Conservation (phyloP, 2,113 vertebrate genomes). For the Microtus richardsoni region DNA sequence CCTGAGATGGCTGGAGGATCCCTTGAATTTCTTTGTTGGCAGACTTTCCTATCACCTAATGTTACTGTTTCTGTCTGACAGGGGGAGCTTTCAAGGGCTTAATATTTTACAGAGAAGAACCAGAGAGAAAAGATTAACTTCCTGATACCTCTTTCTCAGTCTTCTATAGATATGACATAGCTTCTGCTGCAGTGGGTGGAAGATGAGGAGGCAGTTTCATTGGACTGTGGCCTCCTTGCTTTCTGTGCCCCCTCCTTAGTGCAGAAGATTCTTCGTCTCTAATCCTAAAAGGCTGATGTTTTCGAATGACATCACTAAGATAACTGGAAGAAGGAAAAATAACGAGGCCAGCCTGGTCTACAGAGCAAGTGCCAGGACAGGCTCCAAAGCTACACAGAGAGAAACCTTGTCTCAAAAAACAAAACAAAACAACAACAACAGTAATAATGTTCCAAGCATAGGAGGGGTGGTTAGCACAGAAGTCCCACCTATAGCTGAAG, state of each 20-base stretch:
- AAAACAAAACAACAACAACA: rapidly evolving
- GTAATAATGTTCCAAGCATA: too few relatives aligned
- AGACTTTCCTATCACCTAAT: neutral
- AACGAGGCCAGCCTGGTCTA: too few relatives aligned
- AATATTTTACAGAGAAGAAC: neutral
- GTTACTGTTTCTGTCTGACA: neutral
- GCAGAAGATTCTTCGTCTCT: neutral
- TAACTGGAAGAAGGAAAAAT: neutral
- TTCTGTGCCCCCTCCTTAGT: neutral
- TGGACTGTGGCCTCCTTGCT: neutral
- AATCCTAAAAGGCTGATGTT: neutral
- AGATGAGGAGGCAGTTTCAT: neutral
- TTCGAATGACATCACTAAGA: neutral
- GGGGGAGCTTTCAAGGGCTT: neutral
- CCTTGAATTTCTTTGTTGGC: neutral
- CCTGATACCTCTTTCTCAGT: neutral
- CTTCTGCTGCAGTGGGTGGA: neutral
- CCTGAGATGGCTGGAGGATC: neutral
- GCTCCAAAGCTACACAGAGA: too few relatives aligned
- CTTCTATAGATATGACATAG: neutral
- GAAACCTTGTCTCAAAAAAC: too few relatives aligned
- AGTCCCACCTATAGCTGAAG: neutral
- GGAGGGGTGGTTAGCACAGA: neutral
- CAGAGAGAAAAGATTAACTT: neutral
- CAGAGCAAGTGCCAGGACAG: too few relatives aligned